Evolutionary conservation across 2,797 vertebrate species (phyloP).

Genomic region (Acropternis orthonyx): DNA sequence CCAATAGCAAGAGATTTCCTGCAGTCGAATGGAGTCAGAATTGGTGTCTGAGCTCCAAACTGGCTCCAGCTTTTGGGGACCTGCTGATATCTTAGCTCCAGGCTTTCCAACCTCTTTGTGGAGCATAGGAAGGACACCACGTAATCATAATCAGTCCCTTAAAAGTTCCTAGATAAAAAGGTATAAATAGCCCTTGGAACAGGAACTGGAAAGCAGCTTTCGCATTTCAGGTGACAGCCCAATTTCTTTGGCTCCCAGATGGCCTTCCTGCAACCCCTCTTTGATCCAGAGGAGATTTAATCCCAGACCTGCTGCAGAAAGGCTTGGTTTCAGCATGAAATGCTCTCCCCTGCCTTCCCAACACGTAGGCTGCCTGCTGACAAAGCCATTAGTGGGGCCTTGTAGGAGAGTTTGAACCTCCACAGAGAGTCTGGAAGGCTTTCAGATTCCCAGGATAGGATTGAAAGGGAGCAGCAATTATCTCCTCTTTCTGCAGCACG

Average conservation of each 20-base stretch:
- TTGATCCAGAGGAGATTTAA: background rate
- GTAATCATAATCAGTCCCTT: background rate
- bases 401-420: background rate
- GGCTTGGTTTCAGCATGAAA: background rate
- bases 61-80: background rate
- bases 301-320: background rate
- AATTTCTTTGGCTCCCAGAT: background rate
- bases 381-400: conserved; percentile 28
- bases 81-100: background rate
- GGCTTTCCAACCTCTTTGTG: background rate
- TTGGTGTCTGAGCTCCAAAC: background rate
- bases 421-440: background rate
- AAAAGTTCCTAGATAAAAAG: background rate
- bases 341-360: background rate
- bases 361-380: conserved; percentile 47
- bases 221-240: background rate
- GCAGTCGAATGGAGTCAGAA: background rate
- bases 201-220: conserved; percentile 38
- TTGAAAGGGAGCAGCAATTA: background rate
- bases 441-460: background rate
- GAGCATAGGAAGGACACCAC: background rate
- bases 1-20: background rate
- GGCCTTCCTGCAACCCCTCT: background rate
- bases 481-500: background rate
- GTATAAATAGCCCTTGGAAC: conserved; percentile 46